phyloP scores from a whole-genome alignment of 2,888 invertebrate species.

The Barypeithes pellucidus region DNA sequence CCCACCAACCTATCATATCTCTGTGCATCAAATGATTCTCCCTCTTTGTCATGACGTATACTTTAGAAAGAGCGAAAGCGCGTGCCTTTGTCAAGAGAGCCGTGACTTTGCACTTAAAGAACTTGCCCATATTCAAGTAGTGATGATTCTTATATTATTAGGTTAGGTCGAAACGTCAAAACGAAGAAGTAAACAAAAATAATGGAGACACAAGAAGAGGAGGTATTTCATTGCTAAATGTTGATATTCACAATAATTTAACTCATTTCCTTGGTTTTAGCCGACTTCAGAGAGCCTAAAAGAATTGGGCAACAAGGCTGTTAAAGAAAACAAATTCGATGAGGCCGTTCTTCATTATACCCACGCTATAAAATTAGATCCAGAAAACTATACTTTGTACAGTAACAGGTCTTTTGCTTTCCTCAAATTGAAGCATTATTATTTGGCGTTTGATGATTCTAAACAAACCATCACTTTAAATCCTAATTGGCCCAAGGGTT shows the following conservation, averaged over 20 bases:
- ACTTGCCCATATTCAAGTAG: neutral
- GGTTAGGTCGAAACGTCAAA: neutral
- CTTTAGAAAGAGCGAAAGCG: no score
- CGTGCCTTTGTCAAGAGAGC: no score
- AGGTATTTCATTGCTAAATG: slow-evolving; percentile 6
- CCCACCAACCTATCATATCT: no score
- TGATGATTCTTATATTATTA: neutral
- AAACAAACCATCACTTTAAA: slow-evolving; percentile 82
- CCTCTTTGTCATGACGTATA: no score
- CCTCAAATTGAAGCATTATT: slow-evolving; percentile 84
- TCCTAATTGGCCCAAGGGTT: slow-evolving; percentile 83
- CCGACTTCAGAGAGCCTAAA: slow-evolving; percentile 75
- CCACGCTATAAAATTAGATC: slow-evolving; percentile 83
- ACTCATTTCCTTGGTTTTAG: slow-evolving; percentile 22
- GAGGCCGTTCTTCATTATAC: slow-evolving; percentile 88
- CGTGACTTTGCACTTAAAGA: no score
- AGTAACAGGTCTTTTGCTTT: slow-evolving; percentile 89
- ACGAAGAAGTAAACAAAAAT: slow-evolving; percentile 17
- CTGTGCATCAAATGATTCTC: no score
- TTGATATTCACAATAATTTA: neutral
- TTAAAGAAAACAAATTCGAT: slow-evolving; percentile 81
- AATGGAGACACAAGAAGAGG: slow-evolving; percentile 3
- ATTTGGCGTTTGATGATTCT: slow-evolving; percentile 85
- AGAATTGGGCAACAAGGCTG: slow-evolving; percentile 83
- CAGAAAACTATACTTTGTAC: slow-evolving; percentile 80